phyloP scores from a whole-genome alignment of 2,797 vertebrate species.

The Rhabdomys pumilio region DNA sequence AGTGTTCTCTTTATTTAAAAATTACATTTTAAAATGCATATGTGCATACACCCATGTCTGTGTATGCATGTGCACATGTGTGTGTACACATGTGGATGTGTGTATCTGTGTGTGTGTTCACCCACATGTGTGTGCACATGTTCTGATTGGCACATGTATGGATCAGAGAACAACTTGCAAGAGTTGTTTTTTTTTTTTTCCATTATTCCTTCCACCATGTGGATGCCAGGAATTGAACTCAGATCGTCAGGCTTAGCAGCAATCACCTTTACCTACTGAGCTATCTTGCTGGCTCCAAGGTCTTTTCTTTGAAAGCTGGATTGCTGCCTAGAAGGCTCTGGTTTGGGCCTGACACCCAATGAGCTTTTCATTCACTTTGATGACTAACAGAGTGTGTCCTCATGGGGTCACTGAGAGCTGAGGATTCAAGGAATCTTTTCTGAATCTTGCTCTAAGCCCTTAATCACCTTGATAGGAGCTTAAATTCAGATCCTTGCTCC shows the following conservation, averaged over 20 bases:
- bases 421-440: slow-evolving; percentile 50
- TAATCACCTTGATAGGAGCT: not conserved
- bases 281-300: not conserved
- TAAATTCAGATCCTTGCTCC: not conserved
- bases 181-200: not conserved
- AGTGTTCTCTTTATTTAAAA: not conserved
- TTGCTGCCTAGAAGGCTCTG: slow-evolving; percentile 17
- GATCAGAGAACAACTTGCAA: not conserved
- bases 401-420: not conserved
- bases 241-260: not conserved
- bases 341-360: slow-evolving; percentile 2
- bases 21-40: not conserved
- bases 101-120: not conserved
- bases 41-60: not conserved
- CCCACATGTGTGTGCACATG: too few relatives aligned
- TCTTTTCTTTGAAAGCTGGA: slow-evolving; percentile 56
- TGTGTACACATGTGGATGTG: not conserved
- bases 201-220: not conserved
- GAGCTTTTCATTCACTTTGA: slow-evolving; percentile 44
- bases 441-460: not conserved
- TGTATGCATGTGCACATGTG: not conserved
- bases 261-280: not conserved
- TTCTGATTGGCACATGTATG: not conserved
- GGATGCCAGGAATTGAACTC: not conserved
- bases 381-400: not conserved